Percentiles rank a stretch among this genome's conserved stretches.
phyloP scores from a whole-genome alignment of 1,140 invertebrate species.

The Sitobion miscanthi region DNA sequence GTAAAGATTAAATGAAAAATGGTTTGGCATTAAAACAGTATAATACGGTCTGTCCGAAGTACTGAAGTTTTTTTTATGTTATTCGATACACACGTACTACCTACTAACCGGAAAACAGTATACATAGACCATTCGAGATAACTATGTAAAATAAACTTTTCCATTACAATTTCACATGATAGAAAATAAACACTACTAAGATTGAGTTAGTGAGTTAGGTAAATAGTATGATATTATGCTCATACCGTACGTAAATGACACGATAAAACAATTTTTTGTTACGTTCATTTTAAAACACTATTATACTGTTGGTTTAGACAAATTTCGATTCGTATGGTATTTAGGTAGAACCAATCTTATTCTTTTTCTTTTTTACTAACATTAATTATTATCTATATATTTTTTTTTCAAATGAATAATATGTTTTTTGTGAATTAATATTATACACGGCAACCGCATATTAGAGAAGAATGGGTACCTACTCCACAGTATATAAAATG shows the following conservation, averaged over 20 bases:
- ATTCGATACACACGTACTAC: neutral
- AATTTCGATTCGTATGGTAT: too few relatives aligned
- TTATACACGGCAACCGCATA: neutral
- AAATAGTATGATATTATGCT: too few relatives aligned
- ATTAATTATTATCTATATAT: too few relatives aligned
- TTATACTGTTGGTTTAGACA: too few relatives aligned
- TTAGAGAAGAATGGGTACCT: neutral
- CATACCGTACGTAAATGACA: too few relatives aligned
- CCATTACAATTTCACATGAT: too few relatives aligned
- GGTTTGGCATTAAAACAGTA: neutral
- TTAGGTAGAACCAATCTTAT: neutral
- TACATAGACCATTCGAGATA: too few relatives aligned
- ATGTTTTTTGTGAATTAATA: neutral
- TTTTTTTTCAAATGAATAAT: neutral
- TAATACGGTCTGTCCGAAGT: neutral
- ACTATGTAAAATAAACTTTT: too few relatives aligned
- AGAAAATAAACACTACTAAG: too few relatives aligned
- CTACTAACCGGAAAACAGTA: neutral
- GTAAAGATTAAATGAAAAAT: slow-evolving; percentile 15
- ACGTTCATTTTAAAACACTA: too few relatives aligned
- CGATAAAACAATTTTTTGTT: too few relatives aligned
- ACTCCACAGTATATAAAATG: neutral
- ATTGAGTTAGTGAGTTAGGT: too few relatives aligned
- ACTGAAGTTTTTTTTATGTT: slow-evolving; percentile 3
- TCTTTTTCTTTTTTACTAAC: neutral